Evolutionary conservation across 2,888 invertebrate genomes (phyloP), one percentile per base, ranked within the genome.

Genomic region (Rotaria socialis): DNA sequence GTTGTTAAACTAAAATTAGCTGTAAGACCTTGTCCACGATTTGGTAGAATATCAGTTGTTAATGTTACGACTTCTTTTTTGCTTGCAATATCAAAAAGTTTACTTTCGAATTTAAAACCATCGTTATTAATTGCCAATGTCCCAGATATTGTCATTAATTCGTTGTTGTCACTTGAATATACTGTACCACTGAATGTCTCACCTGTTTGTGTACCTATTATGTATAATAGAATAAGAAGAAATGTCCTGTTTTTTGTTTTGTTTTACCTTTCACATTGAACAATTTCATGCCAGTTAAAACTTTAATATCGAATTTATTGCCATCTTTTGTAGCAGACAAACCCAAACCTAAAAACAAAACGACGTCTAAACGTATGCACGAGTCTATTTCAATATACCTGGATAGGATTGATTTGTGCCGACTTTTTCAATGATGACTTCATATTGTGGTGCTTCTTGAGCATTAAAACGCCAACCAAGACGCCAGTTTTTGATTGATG

Each of bases 231-330:
- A 50, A 50, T 6, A 50, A 50, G 6, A 50, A 50, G n/a, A n/a
- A n/a, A n/a, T n/a, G n/a, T n/a, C n/a, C n/a, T 8, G 50, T 50
- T 8, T 8, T 50, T 50, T n/a, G n/a, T 50, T 50, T 50, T 11
- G 6, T 50, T 11, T 11, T 50, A 50, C 50, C 80, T 80, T 80
- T 80, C 11, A 80, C 80, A 80, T 80, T 47, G 14, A 80, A 80
- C 10, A 19, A 80, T 80, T 80, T 80, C 80, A 80, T 80, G 43
- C 47, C 80, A 24, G 80, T 80, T 80, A 80, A 47, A 80, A 80
- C 80, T 80, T 80, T 47, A 47, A 80, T 43, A 80, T 80, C 80
- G 14, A 80, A 80, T 47, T 80, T 22, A 24, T 80, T 47, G 22
- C 47, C 80, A 80, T 16, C 35, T 43, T 4, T 41, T 47, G 24